Conservation (phyloP, 2,888 invertebrate genomes). For the Oligia latruncula region DNA sequence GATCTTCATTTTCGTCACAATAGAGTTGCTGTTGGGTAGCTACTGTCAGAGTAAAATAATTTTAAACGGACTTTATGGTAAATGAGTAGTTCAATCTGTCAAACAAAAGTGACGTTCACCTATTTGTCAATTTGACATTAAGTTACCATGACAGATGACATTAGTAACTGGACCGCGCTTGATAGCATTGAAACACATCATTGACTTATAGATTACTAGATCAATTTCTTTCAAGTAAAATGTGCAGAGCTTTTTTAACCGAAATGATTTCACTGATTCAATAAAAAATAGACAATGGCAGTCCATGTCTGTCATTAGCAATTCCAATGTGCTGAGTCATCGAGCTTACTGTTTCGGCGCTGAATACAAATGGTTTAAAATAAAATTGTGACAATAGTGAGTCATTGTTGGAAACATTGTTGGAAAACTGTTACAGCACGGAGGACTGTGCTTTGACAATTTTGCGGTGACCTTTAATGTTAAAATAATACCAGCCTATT, state of each 20-base stretch:
- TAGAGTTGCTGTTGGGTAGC: neutral
- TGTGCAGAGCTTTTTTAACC: constrained; percentile 42
- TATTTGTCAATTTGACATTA: constrained; percentile 32
- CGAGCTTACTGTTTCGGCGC: constrained; percentile 73
- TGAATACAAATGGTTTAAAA: constrained; percentile 82
- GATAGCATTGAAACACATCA: neutral
- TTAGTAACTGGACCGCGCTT: neutral
- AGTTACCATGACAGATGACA: constrained; percentile 12
- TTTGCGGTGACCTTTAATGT: neutral
- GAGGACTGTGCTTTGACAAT: constrained; percentile 1
- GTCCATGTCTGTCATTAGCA: constrained; percentile 61
- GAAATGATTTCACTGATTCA: constrained; percentile 55
- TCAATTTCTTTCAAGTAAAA: constrained; percentile 13
- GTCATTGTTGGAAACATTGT: constrained; percentile 73
- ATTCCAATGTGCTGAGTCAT: constrained; percentile 81
- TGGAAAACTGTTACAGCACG: constrained; percentile 49
- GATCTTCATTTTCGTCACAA: neutral
- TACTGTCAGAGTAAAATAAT: neutral
- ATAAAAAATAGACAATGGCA: constrained; percentile 54
- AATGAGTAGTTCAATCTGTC: neutral
- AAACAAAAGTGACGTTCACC: constrained; percentile 15
- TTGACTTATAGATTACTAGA: too few species aligned
- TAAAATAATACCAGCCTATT: neutral
- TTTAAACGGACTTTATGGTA: neutral
- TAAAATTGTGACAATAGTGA: constrained; percentile 75